These are phyloP conservation scores for Rhinogobio ventralis DNA, from an alignment of 2,797 vertebrate genomes.

Conservation along the genomic window DNA sequence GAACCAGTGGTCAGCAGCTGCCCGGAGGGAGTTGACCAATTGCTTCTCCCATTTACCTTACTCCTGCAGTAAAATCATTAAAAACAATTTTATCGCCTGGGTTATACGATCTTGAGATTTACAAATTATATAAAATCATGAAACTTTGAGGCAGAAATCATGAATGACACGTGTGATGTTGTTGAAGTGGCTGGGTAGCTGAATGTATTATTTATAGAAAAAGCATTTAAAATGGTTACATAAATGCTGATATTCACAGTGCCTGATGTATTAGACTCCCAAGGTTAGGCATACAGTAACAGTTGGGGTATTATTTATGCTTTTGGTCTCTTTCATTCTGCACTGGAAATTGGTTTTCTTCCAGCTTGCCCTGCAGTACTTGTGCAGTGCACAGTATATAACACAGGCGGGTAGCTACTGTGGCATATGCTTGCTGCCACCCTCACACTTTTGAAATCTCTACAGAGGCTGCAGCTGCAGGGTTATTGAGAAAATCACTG, in stretches of 20 bases:
- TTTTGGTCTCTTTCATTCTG: conserved; percentile 24
- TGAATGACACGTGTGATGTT: neutral
- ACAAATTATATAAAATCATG: neutral
- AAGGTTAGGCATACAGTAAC: conserved; percentile 43
- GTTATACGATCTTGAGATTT: conserved; percentile 5
- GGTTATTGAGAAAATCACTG: neutral
- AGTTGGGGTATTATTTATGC: conserved; percentile 39
- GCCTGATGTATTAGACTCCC: conserved; percentile 16
- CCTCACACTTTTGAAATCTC: conserved; percentile 15
- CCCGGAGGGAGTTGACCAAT: conserved; percentile 12
- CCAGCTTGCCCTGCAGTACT: conserved; percentile 10
- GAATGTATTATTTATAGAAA: conserved; percentile 43
- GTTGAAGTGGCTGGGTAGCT: conserved; percentile 6
- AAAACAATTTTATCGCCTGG: conserved; percentile 7
- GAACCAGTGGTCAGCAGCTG: conserved; percentile 48
- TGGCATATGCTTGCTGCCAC: conserved; percentile 42
- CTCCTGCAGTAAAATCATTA: conserved; percentile 10
- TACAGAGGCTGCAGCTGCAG: conserved; percentile 1
- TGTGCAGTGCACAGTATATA: conserved; percentile 16
- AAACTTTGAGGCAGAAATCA: neutral
- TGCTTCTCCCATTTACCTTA: conserved; percentile 18
- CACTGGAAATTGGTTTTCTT: conserved; percentile 33
- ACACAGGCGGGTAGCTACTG: conserved; percentile 11
- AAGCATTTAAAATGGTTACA: conserved; percentile 20
- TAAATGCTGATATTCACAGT: conserved; percentile 37